phyloP scores from a whole-genome alignment of 2,888 invertebrate species.

The Synanthedon myopaeformis region DNA sequence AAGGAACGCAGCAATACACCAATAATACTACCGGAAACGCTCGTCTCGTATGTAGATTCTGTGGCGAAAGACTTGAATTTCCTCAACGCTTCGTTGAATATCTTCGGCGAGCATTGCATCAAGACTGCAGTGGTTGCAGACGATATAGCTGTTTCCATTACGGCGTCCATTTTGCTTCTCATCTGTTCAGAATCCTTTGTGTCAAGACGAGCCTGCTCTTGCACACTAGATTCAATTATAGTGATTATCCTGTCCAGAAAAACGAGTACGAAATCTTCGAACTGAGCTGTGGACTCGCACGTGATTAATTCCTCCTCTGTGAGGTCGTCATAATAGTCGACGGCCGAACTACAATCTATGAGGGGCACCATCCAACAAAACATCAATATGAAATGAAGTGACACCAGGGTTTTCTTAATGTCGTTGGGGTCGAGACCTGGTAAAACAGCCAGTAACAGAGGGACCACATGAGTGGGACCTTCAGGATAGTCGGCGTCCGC shows the following conservation, averaged over 20 bases:
- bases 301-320: conserved; percentile 81
- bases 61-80: conserved; percentile 82
- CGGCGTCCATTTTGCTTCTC: conserved; percentile 77
- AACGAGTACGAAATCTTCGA: conserved; percentile 90
- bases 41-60: conserved; percentile 83
- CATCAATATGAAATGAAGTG: conserved; percentile 83
- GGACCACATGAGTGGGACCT: conserved; percentile 84
- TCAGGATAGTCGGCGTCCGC: conserved; percentile 73
- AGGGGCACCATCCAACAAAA: conserved; percentile 84
- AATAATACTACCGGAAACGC: conserved; percentile 84
- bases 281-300: conserved; percentile 85
- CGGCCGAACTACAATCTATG: conserved; percentile 86
- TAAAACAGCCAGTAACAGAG: conserved; percentile 81
- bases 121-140: conserved; percentile 77
- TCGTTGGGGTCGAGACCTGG: conserved; percentile 95
- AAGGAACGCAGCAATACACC: conserved; percentile 79
- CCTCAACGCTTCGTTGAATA: conserved; percentile 75
- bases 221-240: conserved; percentile 77
- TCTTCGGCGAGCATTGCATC: conserved; percentile 77
- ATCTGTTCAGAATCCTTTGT: conserved; percentile 68
- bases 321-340: conserved; percentile 74
- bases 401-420: conserved; percentile 78
- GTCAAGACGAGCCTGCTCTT: conserved; percentile 77
- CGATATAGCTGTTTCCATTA: conserved; percentile 77
- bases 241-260: conserved; percentile 83